Evolutionary conservation across 2,113 vertebrate species (phyloP).

Genomic region (Leptocoma aspasia): DNA sequence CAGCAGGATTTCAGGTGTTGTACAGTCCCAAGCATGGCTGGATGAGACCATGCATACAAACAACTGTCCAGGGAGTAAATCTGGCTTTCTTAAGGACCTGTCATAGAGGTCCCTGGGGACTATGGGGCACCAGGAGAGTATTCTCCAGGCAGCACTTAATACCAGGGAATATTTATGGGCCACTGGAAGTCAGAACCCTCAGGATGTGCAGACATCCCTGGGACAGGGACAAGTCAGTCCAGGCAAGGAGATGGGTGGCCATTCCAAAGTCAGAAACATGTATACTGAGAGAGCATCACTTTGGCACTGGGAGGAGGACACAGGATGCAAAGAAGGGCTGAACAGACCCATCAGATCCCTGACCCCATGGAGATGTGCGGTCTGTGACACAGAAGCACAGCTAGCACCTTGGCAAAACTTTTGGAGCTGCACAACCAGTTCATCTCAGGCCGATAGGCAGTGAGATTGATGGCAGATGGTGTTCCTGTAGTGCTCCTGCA

Average conservation of each 20-base stretch:
- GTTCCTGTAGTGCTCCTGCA: constrained; percentile 20
- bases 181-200: neutral
- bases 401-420: neutral
- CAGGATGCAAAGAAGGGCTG: neutral
- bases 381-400: neutral
- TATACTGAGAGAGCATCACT: neutral
- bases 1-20: neutral
- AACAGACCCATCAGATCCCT: neutral
- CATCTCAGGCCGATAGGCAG: constrained; percentile 15
- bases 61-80: neutral
- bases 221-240: neutral
- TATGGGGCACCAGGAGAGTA: neutral
- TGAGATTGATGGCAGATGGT: neutral
- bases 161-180: neutral
- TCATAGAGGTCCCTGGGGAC: neutral
- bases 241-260: accelerated
- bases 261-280: accelerated
- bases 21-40: neutral
- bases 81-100: neutral
- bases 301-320: accelerated
- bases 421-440: constrained; percentile 30
- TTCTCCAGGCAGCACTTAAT: neutral
- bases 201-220: neutral
- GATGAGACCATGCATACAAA: neutral
- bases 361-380: accelerated